Percentiles rank a stretch among this genome's conserved stretches.
phyloP scores from a whole-genome alignment of 2,797 vertebrate genomes.

The Takifugu rubripes region DNA sequence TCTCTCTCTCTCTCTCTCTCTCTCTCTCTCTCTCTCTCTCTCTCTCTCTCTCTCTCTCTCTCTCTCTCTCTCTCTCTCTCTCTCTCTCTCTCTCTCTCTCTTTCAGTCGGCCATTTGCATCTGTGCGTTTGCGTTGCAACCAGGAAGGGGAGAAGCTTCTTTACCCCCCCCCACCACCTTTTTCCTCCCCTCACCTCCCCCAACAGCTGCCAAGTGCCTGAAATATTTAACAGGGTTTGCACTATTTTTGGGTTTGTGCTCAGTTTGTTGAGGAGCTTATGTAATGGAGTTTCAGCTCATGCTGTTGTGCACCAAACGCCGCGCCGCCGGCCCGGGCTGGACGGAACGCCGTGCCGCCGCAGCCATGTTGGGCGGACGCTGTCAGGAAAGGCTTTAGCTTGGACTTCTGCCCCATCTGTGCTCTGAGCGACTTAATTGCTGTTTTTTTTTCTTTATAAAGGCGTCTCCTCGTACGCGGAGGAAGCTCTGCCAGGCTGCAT shows the following conservation, averaged over 20 bases:
- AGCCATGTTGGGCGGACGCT: constrained; percentile 4
- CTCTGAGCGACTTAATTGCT: constrained; percentile 33
- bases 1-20: not conserved
- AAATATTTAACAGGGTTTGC: constrained; percentile 77
- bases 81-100: too few species aligned
- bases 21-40: too few species aligned
- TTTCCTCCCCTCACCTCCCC: constrained; percentile 7
- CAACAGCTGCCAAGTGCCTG: constrained; percentile 71
- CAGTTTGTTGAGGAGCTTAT: constrained; percentile 68
- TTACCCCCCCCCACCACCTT: constrained; percentile 30
- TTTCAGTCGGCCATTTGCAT: constrained; percentile 62
- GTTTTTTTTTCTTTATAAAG: constrained; percentile 17
- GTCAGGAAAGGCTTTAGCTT: constrained; percentile 1
- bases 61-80: too few species aligned
- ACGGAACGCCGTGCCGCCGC: constrained; percentile 5
- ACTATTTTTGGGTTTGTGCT: constrained; percentile 76
- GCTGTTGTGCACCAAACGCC: constrained; percentile 39
- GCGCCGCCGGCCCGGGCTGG: not conserved
- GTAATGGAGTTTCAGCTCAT: constrained; percentile 59
- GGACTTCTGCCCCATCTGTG: constrained; percentile 29
- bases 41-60: not conserved
- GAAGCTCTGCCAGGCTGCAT: constrained; percentile 25
- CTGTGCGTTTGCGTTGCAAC: constrained; percentile 46
- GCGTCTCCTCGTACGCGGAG: constrained; percentile 16
- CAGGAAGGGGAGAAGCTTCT: constrained; percentile 58